Evolutionary conservation across 2,113 vertebrate genomes (phyloP).

Genomic region (Oriolus oriolus): DNA sequence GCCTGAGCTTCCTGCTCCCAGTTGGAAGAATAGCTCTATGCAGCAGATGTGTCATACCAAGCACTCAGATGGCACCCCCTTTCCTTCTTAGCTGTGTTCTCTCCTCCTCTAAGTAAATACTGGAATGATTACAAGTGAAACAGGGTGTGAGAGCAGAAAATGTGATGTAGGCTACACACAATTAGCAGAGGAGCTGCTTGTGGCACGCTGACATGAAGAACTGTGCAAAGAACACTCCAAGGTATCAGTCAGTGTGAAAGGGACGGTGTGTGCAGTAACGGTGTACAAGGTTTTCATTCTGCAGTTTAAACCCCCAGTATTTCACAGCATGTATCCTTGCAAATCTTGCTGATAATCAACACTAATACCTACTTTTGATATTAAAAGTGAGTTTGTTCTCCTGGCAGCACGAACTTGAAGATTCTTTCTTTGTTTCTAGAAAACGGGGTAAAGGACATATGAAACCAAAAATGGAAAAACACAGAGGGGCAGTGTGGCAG

Average conservation of each 20-base stretch:
- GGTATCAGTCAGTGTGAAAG: background rate
- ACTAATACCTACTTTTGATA: background rate
- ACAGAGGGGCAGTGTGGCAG: background rate
- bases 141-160: slow-evolving; percentile 9
- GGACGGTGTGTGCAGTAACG: background rate
- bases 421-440: slow-evolving; percentile 49
- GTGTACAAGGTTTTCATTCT: background rate
- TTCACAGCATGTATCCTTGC: background rate
- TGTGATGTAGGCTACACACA: background rate
- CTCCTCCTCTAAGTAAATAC: slow-evolving; percentile 39
- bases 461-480: slow-evolving; percentile 40
- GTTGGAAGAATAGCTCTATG: background rate
- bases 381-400: background rate
- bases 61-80: background rate
- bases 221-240: background rate
- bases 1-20: slow-evolving; percentile 6
- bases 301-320: background rate
- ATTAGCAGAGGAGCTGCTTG: background rate
- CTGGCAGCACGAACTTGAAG: background rate
- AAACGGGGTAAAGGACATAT: background rate
- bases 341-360: background rate
- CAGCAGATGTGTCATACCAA: slow-evolving; percentile 16
- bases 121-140: slow-evolving; percentile 38
- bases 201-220: background rate
- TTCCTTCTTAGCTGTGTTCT: slow-evolving; percentile 20